Conservation (phyloP, 1,140 invertebrate genomes). For the Lethrus apterus region DNA sequence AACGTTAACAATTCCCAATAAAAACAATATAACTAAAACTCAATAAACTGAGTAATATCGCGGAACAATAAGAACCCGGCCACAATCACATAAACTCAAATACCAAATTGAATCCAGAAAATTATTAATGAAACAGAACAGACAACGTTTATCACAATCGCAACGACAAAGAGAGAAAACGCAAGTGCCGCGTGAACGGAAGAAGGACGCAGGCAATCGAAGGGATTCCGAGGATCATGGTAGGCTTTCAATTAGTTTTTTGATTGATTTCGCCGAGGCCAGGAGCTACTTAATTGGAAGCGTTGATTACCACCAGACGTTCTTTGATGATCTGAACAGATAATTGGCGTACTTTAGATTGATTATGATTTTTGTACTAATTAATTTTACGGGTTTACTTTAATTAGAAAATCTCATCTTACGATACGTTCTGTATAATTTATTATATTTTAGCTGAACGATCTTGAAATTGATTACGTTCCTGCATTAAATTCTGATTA, state of each 20-base stretch:
- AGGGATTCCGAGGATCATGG: conserved; percentile 34
- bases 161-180: conserved; percentile 15
- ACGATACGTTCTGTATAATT: conserved; percentile 16
- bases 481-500: neutral
- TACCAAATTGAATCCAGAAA: conserved; percentile 36
- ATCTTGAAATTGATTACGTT: conserved; percentile 22
- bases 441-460: conserved; percentile 12
- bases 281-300: conserved; percentile 39
- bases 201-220: conserved; percentile 20
- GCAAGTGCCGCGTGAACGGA: neutral
- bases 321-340: conserved; percentile 37
- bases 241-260: conserved; percentile 41
- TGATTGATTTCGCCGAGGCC: conserved; percentile 39
- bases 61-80: conserved; percentile 32
- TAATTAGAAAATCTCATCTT: conserved; percentile 13
- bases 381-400: conserved; percentile 19
- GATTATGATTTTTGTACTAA: conserved; percentile 39
- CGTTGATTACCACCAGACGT: conserved; percentile 38
- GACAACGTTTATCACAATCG: conserved; percentile 28
- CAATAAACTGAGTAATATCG: conserved; percentile 35
- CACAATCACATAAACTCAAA: conserved; percentile 36
- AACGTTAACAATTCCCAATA: conserved; percentile 30
- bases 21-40: conserved; percentile 34
- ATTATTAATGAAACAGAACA: conserved; percentile 37
- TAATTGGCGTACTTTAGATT: conserved; percentile 40